These are phyloP conservation scores for Pseudomyrmex sp. DNA, from an alignment of 1,140 invertebrate species.

Conservation along the genomic window DNA sequence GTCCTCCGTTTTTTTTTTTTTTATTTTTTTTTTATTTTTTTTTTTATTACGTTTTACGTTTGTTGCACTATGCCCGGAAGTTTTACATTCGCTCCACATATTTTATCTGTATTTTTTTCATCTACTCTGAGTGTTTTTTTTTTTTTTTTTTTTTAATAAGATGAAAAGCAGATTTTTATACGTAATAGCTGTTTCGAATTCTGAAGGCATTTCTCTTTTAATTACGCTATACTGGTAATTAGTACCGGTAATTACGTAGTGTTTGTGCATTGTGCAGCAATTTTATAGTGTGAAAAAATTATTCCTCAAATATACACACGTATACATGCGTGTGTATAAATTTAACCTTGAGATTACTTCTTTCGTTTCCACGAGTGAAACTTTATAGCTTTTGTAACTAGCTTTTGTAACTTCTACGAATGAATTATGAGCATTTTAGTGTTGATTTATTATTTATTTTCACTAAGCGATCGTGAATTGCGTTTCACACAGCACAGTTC, in stretches of 20 bases:
- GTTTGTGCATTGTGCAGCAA: constrained; percentile 33
- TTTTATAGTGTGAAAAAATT: constrained; percentile 30
- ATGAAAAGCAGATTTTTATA: too few species aligned
- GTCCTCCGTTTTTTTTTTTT: too few species aligned
- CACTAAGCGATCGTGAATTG: constrained; percentile 3
- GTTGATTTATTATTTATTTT: neutral
- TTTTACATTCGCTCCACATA: too few species aligned
- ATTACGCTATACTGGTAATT: constrained; percentile 17
- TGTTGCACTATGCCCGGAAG: too few species aligned
- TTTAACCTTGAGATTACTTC: constrained; percentile 31
- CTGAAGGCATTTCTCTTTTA: constrained; percentile 1
- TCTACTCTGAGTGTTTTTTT: too few species aligned
- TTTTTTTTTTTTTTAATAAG: too few species aligned
- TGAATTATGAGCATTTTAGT: constrained; percentile 1
- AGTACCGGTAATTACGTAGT: constrained; percentile 12
- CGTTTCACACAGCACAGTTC: neutral
- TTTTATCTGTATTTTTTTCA: too few species aligned
- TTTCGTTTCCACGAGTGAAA: neutral
- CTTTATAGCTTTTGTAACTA: neutral
- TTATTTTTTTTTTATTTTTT: too few species aligned
- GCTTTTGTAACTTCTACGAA: neutral
- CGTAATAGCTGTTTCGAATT: neutral
- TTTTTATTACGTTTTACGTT: too few species aligned
- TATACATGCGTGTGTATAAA: neutral
- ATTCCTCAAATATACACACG: too few species aligned